Base-by-base conservation (phyloP, 2,113 vertebrate species). In the Tinamus guttatus region DNA sequence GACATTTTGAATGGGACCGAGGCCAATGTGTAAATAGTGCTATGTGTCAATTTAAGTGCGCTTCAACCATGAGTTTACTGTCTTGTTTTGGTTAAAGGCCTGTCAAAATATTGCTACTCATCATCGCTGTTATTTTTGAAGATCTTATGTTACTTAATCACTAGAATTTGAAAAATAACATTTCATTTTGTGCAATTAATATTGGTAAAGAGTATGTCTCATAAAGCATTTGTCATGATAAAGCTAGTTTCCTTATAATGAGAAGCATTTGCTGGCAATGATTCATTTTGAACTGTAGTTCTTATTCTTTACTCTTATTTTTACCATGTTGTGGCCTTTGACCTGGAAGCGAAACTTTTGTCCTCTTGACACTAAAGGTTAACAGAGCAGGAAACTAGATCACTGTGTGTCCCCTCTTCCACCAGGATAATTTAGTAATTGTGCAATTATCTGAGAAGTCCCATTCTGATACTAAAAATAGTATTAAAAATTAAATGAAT, bases 371-470 rank as follows among this genome's bases (percentile, higher is more conserved):
- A 98, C 98, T 97, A 98, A 96, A 98, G 99, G 99, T 99, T 98
- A 99, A 98, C 92, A 94, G 98, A 97, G 97, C 99, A 99, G 99
- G 99, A 99, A 99, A 98, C 98, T 87, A 59, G 98, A 98, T 98
- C 98, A 97, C 83, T 87, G 92, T 92, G 93, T 84, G 91, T 97
- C 97, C 98, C 97, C 97, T 96, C 95, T 79, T 97, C 98, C 98
- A 98, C 97, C 96, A 98, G 97, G 97, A 97, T 98, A 98, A 98
- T 99, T 99, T 98, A 99, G 99, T 99, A 98, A 99, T 98, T 98
- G 98, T 96, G 87, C 98, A 98, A 99, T 99, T 99, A 99, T 98
- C 98, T 93, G 97, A 97, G 96, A 97, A 97, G 98, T 94, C 97
- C 95, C 81, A 89, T 97, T 96, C 97, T 63, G 76, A 79, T 93